Evolutionary conservation across 2,113 vertebrate species (phyloP).

Genomic region (Catharus fuscescens): DNA sequence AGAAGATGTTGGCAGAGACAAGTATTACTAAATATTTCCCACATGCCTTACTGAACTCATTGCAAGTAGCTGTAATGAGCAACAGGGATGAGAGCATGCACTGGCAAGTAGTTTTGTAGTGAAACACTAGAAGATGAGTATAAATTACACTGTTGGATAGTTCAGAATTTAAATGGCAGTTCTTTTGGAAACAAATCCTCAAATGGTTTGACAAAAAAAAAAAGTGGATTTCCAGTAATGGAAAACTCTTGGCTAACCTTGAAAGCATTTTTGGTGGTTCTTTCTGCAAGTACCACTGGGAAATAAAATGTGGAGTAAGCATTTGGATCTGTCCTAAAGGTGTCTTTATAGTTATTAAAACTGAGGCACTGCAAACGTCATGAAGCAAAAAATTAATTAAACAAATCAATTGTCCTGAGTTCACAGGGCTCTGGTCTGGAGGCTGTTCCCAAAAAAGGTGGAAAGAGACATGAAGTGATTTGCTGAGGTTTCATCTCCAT

Average conservation of each 20-base stretch:
- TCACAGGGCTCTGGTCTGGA: neutral
- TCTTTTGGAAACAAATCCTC: neutral
- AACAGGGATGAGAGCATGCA: neutral
- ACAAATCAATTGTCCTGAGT: neutral
- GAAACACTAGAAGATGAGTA: neutral
- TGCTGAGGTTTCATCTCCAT: neutral
- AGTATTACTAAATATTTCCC: neutral
- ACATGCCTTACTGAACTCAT: neutral
- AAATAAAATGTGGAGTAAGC: neutral
- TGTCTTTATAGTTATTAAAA: neutral
- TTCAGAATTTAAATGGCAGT: neutral
- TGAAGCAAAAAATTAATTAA: neutral
- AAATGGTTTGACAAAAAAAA: neutral
- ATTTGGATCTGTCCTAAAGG: neutral
- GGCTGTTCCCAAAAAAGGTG: neutral
- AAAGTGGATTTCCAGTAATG: neutral
- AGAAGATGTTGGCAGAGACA: neutral
- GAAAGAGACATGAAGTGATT: neutral
- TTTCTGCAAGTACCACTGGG: neutral
- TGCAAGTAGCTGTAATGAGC: neutral
- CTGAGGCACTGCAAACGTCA: neutral
- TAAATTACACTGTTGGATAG: neutral
- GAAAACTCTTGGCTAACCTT: neutral
- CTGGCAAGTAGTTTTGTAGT: neutral
- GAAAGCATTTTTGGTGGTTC: neutral